Evolutionary conservation across 2,888 invertebrate genomes (phyloP).

Genomic region (Ypsolopha scabrella): DNA sequence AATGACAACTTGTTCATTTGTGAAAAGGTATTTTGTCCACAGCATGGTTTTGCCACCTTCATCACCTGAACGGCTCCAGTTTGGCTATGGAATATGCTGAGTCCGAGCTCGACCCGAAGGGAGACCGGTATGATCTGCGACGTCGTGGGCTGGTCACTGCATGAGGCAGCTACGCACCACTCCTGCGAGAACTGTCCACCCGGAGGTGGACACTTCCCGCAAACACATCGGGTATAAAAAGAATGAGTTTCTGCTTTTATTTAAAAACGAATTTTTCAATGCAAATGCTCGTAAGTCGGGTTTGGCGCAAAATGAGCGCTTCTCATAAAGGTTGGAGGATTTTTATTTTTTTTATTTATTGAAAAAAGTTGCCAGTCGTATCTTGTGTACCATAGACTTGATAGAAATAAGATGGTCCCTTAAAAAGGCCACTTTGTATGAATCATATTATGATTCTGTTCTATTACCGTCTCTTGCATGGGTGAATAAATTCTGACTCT

Average conservation of each 20-base stretch:
- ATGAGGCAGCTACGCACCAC: constrained; percentile 65
- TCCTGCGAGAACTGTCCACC: constrained; percentile 27
- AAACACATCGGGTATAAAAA: constrained; percentile 38
- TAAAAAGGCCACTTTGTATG: too few relatives aligned
- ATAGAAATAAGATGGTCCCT: too few relatives aligned
- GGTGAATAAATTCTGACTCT: too few relatives aligned
- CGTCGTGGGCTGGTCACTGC: constrained; percentile 70
- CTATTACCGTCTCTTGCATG: too few relatives aligned
- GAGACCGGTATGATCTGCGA: constrained; percentile 72
- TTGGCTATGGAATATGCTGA: constrained; percentile 82
- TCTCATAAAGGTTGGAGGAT: too few relatives aligned
- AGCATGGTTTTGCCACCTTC: constrained; percentile 73
- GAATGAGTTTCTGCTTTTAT: too few relatives aligned
- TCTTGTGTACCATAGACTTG: too few relatives aligned
- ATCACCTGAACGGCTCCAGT: constrained; percentile 65
- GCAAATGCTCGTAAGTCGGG: too few relatives aligned
- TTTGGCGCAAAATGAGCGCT: too few relatives aligned
- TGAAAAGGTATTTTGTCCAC: constrained; percentile 45
- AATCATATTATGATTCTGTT: too few relatives aligned
- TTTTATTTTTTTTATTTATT: too few relatives aligned
- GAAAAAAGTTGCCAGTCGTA: too few relatives aligned
- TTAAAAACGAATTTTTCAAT: background rate
- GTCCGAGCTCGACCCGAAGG: constrained; percentile 61
- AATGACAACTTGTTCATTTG: background rate
- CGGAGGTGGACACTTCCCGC: constrained; percentile 29